Conservation (phyloP, 1,140 invertebrate genomes). For the Pteromalus puparum region DNA sequence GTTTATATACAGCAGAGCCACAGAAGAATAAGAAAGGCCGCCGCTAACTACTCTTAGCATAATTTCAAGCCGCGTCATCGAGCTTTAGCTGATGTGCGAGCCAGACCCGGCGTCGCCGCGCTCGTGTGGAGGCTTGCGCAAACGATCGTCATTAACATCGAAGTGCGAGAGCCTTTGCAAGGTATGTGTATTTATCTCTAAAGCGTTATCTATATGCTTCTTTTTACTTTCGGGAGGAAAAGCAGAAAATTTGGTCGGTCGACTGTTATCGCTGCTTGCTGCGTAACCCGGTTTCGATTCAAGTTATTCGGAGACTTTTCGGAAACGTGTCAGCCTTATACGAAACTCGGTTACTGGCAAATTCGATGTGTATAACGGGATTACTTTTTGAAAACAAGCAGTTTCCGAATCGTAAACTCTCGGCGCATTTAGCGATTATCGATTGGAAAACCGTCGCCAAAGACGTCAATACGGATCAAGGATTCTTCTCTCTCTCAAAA, state of each 20-base stretch:
- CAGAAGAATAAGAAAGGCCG: slow-evolving; percentile 2
- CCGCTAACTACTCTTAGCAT: slow-evolving; percentile 6
- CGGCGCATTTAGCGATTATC: background rate
- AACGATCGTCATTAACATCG: slow-evolving; percentile 37
- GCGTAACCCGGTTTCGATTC: no score
- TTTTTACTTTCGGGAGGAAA: background rate
- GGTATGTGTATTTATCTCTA: background rate
- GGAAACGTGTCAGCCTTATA: no score
- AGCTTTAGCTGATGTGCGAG: slow-evolving; percentile 2
- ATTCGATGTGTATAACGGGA: no score
- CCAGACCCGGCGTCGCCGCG: slow-evolving; percentile 49
- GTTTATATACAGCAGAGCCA: background rate
- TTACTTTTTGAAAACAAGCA: no score
- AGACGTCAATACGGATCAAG: slow-evolving; percentile 25
- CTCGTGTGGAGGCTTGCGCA: slow-evolving; percentile 15
- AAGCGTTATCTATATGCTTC: background rate
- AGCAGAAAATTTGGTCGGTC: background rate
- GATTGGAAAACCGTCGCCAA: background rate
- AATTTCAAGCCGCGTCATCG: slow-evolving; percentile 43
- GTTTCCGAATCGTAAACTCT: no score
- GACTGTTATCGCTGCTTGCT: no score
- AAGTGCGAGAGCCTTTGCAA: background rate
- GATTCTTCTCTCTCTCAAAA: background rate
- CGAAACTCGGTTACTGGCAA: no score
- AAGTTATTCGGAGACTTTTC: no score